These are phyloP conservation scores for Brachycybe producta DNA, from an alignment of 2,888 invertebrate species.

Conservation along the genomic window DNA sequence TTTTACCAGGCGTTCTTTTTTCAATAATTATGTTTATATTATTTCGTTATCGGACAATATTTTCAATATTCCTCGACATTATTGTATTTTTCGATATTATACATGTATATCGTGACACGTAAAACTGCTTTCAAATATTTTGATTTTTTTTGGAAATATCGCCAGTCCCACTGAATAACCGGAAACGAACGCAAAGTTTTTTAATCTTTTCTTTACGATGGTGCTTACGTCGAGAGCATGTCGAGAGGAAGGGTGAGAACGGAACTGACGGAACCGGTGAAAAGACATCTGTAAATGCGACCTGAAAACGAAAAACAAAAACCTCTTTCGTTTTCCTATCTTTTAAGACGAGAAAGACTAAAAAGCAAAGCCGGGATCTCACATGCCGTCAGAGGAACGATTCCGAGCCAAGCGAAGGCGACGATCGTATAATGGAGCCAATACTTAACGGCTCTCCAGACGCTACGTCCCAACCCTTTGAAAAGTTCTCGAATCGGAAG, in stretches of 20 bases:
- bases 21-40: too few relatives aligned
- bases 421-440: slow-evolving; percentile 97
- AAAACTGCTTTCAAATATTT: too few relatives aligned
- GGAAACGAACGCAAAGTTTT: too few relatives aligned
- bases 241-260: slow-evolving; percentile 73
- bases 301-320: slow-evolving; percentile 27
- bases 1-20: too few relatives aligned
- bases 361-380: slow-evolving; percentile 25
- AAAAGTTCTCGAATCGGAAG: slow-evolving; percentile 85
- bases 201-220: too few relatives aligned
- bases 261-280: slow-evolving; percentile 73
- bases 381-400: slow-evolving; percentile 92
- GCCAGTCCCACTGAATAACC: too few relatives aligned
- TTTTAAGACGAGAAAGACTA: slow-evolving; percentile 6
- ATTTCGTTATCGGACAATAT: too few relatives aligned
- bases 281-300: slow-evolving; percentile 84
- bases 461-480: slow-evolving; percentile 74
- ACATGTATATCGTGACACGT: too few relatives aligned
- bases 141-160: too few relatives aligned
- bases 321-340: not conserved
- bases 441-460: slow-evolving; percentile 82
- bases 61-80: too few relatives aligned
- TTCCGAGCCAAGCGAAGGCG: slow-evolving; percentile 90
- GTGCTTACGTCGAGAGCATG: slow-evolving; percentile 61
- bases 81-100: too few relatives aligned